Evolutionary conservation across 2,888 invertebrate species (phyloP).

Genomic region (Sminthurides aquaticus): DNA sequence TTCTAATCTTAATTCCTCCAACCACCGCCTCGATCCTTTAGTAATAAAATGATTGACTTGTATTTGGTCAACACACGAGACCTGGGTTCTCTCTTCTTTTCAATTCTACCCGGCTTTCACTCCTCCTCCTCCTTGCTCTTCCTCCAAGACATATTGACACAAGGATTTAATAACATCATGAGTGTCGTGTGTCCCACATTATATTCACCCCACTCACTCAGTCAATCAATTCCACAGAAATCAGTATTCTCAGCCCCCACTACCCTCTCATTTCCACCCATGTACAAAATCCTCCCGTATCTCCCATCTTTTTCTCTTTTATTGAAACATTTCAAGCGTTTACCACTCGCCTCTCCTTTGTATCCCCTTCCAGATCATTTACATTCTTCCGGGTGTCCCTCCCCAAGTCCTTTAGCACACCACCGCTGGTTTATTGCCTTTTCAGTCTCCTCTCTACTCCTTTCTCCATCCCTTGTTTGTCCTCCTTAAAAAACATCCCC

Average conservation of each 20-base stretch:
- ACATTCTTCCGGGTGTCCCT: too few species aligned
- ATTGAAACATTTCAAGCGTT: too few species aligned
- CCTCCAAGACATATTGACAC: slow-evolving; percentile 27
- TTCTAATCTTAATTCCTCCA: slow-evolving; percentile 2
- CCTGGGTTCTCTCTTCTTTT: too few species aligned
- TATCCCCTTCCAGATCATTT: too few species aligned
- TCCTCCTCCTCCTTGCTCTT: too few species aligned
- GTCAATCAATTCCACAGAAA: not conserved
- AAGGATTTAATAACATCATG: slow-evolving; percentile 44
- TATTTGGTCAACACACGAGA: not conserved
- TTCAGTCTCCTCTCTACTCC: too few species aligned
- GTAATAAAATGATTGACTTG: slow-evolving; percentile 10
- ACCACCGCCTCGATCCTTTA: not conserved
- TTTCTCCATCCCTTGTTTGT: too few species aligned
- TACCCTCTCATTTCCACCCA: not conserved
- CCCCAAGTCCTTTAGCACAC: too few species aligned
- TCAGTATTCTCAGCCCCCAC: not conserved
- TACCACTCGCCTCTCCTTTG: too few species aligned
- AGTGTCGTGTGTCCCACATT: slow-evolving; percentile 43
- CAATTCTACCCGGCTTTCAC: too few species aligned
- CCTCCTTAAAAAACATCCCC: too few species aligned
- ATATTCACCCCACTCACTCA: slow-evolving; percentile 17
- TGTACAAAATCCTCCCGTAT: not conserved
- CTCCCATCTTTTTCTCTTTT: not conserved
- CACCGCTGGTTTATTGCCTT: too few species aligned